Conservation (phyloP, 2,888 invertebrate genomes). For the Invenusta paracnida region DNA sequence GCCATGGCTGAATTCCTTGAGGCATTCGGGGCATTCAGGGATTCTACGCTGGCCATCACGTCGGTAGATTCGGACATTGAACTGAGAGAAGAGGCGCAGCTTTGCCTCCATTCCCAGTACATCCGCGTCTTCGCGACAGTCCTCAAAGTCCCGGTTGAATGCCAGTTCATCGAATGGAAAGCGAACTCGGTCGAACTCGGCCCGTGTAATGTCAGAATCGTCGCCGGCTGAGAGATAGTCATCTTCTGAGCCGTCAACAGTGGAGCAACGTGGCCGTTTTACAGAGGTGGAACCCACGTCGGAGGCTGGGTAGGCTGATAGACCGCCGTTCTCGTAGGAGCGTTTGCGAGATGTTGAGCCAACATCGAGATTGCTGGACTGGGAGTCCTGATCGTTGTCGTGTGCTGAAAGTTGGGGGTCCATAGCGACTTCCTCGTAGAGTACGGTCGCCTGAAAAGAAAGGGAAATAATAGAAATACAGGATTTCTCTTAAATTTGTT, state of each 20-base stretch:
- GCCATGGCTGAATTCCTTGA: slow-evolving; percentile 41
- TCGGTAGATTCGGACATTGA: background rate
- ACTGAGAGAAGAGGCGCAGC: background rate
- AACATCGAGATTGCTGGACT: background rate
- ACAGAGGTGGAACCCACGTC: background rate
- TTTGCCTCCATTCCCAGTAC: background rate
- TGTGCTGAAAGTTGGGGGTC: background rate
- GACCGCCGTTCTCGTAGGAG: background rate
- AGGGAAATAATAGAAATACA: too few species aligned
- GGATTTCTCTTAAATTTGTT: too few species aligned
- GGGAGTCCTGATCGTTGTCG: background rate
- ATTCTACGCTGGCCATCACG: slow-evolving; percentile 12
- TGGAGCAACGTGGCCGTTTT: background rate
- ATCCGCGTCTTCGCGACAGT: background rate
- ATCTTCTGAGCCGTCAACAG: background rate
- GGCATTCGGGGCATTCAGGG: slow-evolving; percentile 43
- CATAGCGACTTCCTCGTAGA: background rate
- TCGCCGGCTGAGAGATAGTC: background rate
- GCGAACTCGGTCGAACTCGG: background rate
- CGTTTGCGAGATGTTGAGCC: background rate
- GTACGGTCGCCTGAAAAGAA: background rate
- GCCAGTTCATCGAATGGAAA: background rate
- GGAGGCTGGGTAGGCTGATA: background rate
- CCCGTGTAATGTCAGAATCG: background rate
- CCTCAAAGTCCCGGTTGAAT: background rate